phyloP scores from a whole-genome alignment of 1,140 invertebrate species.

The Hermetia illucens region DNA sequence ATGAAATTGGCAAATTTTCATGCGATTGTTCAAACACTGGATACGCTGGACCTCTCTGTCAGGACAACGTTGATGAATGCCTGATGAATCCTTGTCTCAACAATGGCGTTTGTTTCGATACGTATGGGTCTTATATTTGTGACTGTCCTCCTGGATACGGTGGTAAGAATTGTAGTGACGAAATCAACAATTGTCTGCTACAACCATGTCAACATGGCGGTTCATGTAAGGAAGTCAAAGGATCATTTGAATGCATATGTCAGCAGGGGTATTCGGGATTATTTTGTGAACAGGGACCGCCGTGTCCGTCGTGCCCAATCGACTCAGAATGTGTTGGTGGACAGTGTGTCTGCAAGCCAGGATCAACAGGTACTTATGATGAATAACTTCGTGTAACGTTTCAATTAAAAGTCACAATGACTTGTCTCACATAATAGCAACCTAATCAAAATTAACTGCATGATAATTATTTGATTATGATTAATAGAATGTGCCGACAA shows the following conservation, averaged over 20 bases:
- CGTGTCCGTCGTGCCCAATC: slow-evolving; percentile 25
- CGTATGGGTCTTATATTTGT: slow-evolving; percentile 67
- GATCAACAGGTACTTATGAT: slow-evolving; percentile 46
- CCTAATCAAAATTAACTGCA: too few species aligned
- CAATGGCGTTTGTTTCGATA: slow-evolving; percentile 62
- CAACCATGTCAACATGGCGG: slow-evolving; percentile 47
- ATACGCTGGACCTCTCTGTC: slow-evolving; percentile 64
- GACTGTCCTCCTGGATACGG: slow-evolving; percentile 69
- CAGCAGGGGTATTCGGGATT: slow-evolving; percentile 49
- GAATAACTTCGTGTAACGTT: not conserved
- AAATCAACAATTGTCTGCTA: slow-evolving; percentile 38
- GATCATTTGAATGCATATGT: slow-evolving; percentile 53
- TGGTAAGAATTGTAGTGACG: slow-evolving; percentile 47
- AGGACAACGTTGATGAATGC: slow-evolving; percentile 78
- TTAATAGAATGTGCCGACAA: too few species aligned
- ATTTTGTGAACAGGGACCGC: slow-evolving; percentile 23
- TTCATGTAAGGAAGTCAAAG: slow-evolving; percentile 42
- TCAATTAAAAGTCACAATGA: too few species aligned
- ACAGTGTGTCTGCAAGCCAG: slow-evolving; percentile 47
- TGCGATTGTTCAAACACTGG: slow-evolving; percentile 62
- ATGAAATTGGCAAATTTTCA: slow-evolving; percentile 61
- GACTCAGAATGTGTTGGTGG: slow-evolving; percentile 27
- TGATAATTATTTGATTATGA: too few species aligned
- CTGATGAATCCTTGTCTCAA: slow-evolving; percentile 53
- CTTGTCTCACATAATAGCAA: too few species aligned